phyloP scores from a whole-genome alignment of 2,888 invertebrate species.

The Mythimna pallens region DNA sequence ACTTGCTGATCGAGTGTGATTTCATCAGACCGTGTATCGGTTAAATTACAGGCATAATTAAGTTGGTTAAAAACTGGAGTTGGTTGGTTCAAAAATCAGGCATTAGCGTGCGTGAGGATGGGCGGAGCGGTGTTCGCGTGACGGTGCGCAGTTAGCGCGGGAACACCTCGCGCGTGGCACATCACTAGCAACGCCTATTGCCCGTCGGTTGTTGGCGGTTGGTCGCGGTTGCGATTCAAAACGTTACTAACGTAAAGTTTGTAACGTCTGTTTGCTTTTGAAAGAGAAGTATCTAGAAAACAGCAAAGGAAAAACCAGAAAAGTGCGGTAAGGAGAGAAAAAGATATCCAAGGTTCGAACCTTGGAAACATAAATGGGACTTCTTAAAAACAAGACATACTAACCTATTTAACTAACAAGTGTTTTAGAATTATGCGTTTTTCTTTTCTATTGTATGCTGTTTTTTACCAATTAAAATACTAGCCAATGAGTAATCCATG shows the following conservation, averaged over 20 bases:
- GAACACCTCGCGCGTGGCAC: slow-evolving; percentile 86
- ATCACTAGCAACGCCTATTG: slow-evolving; percentile 89
- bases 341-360: background rate
- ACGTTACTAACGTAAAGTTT: slow-evolving; percentile 61
- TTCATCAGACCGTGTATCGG: slow-evolving; percentile 38
- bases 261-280: slow-evolving; percentile 50
- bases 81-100: slow-evolving; percentile 67
- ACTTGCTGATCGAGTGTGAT: slow-evolving; percentile 40
- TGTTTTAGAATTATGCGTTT: background rate
- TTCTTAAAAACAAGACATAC: background rate
- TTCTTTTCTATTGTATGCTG: too few relatives aligned
- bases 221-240: slow-evolving; percentile 69
- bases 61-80: slow-evolving; percentile 54
- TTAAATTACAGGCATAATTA: slow-evolving; percentile 56
- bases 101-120: slow-evolving; percentile 81
- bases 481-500: background rate
- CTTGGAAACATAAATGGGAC: too few relatives aligned
- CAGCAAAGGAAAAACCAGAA: background rate
- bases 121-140: slow-evolving; percentile 88
- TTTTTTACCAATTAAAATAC: background rate
- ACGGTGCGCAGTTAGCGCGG: slow-evolving; percentile 83
- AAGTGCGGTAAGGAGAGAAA: background rate
- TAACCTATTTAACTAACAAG: background rate
- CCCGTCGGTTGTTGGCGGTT: slow-evolving; percentile 73
- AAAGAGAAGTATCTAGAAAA: slow-evolving; percentile 9